These are phyloP conservation scores for Erynnis tages DNA, from an alignment of 2,888 invertebrate genomes.

Conservation along the genomic window DNA sequence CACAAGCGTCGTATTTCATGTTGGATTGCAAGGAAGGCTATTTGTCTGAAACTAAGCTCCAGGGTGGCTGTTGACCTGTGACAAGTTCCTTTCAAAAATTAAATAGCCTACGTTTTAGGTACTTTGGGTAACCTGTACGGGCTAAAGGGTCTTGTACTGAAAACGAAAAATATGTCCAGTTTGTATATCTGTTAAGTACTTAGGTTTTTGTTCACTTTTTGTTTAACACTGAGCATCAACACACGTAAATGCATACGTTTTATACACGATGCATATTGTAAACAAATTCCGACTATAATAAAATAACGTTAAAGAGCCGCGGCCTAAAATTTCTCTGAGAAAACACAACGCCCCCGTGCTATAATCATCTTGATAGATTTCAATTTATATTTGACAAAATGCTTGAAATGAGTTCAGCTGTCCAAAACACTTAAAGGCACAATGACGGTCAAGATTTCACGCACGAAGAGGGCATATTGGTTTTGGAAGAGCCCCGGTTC, in stretches of 20 bases:
- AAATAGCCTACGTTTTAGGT: background rate
- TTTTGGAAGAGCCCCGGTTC: slow-evolving; percentile 39
- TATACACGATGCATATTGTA: too few relatives aligned
- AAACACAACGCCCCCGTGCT: too few relatives aligned
- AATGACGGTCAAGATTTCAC: slow-evolving; percentile 36
- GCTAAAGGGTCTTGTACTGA: background rate
- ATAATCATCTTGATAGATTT: background rate
- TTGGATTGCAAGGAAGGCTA: slow-evolving; percentile 17
- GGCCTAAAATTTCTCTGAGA: too few relatives aligned
- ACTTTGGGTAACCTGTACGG: background rate
- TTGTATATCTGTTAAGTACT: too few relatives aligned
- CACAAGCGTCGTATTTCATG: slow-evolving; percentile 12
- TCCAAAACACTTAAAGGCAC: slow-evolving; percentile 2
- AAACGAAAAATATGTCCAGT: background rate
- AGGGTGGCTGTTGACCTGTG: slow-evolving; percentile 15
- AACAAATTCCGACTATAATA: too few relatives aligned
- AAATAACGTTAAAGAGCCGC: too few relatives aligned
- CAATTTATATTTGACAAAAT: slow-evolving; percentile 5
- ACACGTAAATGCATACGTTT: too few relatives aligned
- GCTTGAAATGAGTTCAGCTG: slow-evolving; percentile 8
- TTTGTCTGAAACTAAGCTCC: slow-evolving; percentile 19
- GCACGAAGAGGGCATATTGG: slow-evolving; percentile 44
- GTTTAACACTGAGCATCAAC: too few relatives aligned
- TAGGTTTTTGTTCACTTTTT: too few relatives aligned
- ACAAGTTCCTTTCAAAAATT: slow-evolving; percentile 4